Evolutionary conservation across 2,888 invertebrate species (phyloP).

Genomic region (Eupithecia abbreviata): DNA sequence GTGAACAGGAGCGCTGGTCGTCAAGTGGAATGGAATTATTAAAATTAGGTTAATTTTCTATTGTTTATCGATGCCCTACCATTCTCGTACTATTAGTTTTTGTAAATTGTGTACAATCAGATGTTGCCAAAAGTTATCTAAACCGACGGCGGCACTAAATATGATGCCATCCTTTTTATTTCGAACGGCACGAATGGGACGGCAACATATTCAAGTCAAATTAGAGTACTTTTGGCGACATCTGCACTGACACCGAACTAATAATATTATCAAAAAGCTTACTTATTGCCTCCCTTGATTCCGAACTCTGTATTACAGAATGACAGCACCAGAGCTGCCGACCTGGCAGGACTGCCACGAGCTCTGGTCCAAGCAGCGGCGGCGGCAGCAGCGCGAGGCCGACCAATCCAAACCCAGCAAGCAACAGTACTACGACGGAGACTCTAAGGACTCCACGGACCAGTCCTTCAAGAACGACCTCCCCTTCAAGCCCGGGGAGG

Average conservation of each 20-base stretch:
- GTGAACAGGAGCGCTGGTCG: no score
- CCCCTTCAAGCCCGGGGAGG: conserved; percentile 64
- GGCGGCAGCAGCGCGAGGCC: conserved; percentile 91
- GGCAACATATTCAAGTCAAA: no score
- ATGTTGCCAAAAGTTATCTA: no score
- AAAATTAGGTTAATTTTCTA: no score
- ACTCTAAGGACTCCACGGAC: conserved; percentile 57
- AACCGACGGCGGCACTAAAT: no score
- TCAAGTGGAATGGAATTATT: no score
- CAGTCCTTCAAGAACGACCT: conserved; percentile 44
- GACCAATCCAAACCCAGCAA: conserved; percentile 76
- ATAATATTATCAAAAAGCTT: neutral
- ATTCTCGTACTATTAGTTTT: neutral
- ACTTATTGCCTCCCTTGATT: neutral
- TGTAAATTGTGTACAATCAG: no score
- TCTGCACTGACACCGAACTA: neutral
- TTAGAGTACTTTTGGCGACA: neutral
- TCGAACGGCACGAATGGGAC: no score
- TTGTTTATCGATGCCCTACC: neutral
- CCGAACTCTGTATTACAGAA: conserved; percentile 77
- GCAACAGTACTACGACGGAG: conserved; percentile 56
- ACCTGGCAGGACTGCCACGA: conserved; percentile 99
- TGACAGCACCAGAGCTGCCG: conserved; percentile 93
- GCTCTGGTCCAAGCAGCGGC: conserved; percentile 98
- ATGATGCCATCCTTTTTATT: no score